phyloP scores from a whole-genome alignment of 2,113 vertebrate genomes.

The Notothenia coriiceps region DNA sequence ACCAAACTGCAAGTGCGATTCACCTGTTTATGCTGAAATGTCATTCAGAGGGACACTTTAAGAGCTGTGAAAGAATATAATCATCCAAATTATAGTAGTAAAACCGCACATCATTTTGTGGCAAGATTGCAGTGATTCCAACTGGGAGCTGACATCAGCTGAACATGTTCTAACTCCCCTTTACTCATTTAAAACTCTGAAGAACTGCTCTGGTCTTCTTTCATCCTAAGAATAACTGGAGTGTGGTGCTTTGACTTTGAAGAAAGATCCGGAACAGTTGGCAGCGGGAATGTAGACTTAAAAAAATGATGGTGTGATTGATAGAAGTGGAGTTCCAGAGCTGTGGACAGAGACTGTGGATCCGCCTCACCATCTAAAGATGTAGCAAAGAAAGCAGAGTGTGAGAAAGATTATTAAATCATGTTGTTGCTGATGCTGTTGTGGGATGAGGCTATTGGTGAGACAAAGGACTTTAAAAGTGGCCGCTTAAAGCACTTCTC shows the following conservation, averaged over 20 bases:
- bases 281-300: conserved; percentile 43
- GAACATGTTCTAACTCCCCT: conserved; percentile 38
- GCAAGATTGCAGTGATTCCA: conserved; percentile 51
- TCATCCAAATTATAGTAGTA: conserved; percentile 34
- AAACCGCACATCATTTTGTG: conserved; percentile 56
- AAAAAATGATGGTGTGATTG: conserved; percentile 44
- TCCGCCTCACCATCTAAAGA: conserved; percentile 16
- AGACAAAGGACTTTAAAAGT: conserved; percentile 5
- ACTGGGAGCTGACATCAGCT: conserved; percentile 64
- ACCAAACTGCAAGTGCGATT: background rate
- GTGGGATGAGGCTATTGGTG: conserved; percentile 4
- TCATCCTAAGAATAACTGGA: conserved; percentile 57
- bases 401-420: conserved; percentile 24
- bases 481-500: conserved; percentile 22
- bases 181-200: conserved; percentile 52
- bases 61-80: conserved; percentile 25
- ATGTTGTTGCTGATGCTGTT: conserved; percentile 1
- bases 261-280: conserved; percentile 30
- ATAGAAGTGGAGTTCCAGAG: conserved; percentile 39
- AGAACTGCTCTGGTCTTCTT: conserved; percentile 41
- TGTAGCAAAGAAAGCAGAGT: background rate
- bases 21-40: background rate
- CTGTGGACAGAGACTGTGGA: background rate
- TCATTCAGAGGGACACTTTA: conserved; percentile 12
- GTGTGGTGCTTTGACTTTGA: conserved; percentile 46